Percentiles rank a stretch among this genome's conserved stretches.
Evolutionary conservation across 2,797 vertebrate species (phyloP).

Genomic region (Eulemur coronatus): DNA sequence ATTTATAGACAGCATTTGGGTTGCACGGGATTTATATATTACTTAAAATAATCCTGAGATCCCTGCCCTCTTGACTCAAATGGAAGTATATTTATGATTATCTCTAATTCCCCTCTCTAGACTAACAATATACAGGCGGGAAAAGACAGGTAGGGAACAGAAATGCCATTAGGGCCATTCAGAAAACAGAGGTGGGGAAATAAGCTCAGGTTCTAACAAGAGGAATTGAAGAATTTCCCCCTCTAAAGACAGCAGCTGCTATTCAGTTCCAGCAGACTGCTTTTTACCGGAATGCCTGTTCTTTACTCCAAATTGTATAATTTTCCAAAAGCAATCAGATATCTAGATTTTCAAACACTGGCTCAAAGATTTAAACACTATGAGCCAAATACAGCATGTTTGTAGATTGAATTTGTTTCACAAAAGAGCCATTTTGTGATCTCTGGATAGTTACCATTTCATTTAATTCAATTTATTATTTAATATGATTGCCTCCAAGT

Average conservation of each 20-base stretch:
- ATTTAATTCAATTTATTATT: background rate
- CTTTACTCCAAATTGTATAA: background rate
- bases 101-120: background rate
- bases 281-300: background rate
- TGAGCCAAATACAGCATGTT: background rate
- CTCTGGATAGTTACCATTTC: background rate
- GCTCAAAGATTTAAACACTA: background rate
- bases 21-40: background rate
- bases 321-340: background rate
- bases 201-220: background rate
- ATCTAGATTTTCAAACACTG: background rate
- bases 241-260: background rate
- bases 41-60: background rate
- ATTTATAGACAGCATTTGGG: background rate
- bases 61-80: background rate
- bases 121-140: rapidly evolving
- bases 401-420: background rate
- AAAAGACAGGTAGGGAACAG: background rate
- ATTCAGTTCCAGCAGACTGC: background rate
- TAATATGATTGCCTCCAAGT: background rate
- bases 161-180: background rate
- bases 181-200: background rate
- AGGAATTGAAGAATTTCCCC: background rate
- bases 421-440: background rate
- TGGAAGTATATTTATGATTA: background rate